phyloP scores from a whole-genome alignment of 2,797 vertebrate species.

The Rhinatrema bivittatum region DNA sequence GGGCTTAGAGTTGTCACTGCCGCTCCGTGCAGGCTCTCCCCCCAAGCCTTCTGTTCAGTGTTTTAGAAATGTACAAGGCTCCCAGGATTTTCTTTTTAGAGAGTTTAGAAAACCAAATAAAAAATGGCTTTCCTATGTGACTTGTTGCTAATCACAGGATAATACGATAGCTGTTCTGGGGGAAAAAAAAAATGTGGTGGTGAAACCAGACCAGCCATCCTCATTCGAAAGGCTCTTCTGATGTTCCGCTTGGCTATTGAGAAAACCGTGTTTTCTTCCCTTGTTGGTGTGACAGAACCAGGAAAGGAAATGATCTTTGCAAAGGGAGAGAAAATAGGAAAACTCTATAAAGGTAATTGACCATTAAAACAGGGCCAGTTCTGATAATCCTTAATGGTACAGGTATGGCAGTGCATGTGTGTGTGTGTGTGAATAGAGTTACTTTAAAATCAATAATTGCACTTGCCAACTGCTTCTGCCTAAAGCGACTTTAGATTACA shows the following conservation, averaged over 20 bases:
- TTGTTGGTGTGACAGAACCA: not conserved
- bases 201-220: constrained; percentile 11
- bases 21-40: too few species aligned
- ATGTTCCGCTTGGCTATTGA: constrained; percentile 6
- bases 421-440: not conserved
- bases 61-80: constrained; percentile 27
- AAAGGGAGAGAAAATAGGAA: rapidly evolving
- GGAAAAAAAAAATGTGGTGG: constrained; percentile 17
- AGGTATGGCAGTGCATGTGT: not conserved
- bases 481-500: too few species aligned
- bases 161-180: not conserved
- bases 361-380: not conserved
- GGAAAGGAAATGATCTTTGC: not conserved
- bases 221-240: constrained; percentile 10
- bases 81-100: constrained; percentile 20
- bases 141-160: not conserved
- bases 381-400: too few species aligned
- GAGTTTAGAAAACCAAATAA: constrained; percentile 20
- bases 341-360: not conserved
- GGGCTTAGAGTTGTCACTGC: too few species aligned
- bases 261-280: too few species aligned
- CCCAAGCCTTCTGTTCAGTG: constrained; percentile 19
- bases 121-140: not conserved
- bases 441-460: not conserved
- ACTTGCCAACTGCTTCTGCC: not conserved